A percentile compares a stretch with the other conserved stretches of the same genome.
phyloP scores from a whole-genome alignment of 2,113 vertebrate species.

The Astur gentilis region DNA sequence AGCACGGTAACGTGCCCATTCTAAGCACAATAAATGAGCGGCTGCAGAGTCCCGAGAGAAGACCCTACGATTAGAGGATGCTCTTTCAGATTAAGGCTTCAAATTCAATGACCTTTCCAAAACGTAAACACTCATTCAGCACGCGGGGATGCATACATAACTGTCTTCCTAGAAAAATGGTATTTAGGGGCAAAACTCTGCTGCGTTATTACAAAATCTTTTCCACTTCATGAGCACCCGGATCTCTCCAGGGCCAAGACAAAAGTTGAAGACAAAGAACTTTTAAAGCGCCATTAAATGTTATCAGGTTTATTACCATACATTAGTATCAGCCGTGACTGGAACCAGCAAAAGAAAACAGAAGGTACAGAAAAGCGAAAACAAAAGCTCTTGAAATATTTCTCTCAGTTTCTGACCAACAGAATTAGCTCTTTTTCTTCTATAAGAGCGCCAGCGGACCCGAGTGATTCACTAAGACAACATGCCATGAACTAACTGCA shows the following conservation, averaged over 20 bases:
- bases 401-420: not conserved
- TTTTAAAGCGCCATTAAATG: not conserved
- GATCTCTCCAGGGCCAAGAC: not conserved
- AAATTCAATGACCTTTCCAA: not conserved
- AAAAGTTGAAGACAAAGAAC: not conserved
- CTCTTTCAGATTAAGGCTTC: not conserved
- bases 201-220: not conserved
- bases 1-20: not conserved
- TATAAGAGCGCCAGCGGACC: not conserved
- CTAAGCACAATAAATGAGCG: not conserved
- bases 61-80: not conserved
- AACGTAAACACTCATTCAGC: not conserved
- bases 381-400: not conserved
- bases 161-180: not conserved
- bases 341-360: not conserved
- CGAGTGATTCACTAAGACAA: not conserved
- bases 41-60: not conserved
- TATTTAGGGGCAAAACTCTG: not conserved
- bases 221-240: not conserved
- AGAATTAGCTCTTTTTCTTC: not conserved
- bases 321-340: not conserved
- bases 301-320: not conserved
- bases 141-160: not conserved
- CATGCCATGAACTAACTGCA: not conserved
- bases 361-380: not conserved